A percentile compares a stretch with the other conserved stretches of the same genome.
These are phyloP conservation scores for Gymnothorax javanicus DNA, from an alignment of 2,797 vertebrate species.

Conservation along the genomic window DNA sequence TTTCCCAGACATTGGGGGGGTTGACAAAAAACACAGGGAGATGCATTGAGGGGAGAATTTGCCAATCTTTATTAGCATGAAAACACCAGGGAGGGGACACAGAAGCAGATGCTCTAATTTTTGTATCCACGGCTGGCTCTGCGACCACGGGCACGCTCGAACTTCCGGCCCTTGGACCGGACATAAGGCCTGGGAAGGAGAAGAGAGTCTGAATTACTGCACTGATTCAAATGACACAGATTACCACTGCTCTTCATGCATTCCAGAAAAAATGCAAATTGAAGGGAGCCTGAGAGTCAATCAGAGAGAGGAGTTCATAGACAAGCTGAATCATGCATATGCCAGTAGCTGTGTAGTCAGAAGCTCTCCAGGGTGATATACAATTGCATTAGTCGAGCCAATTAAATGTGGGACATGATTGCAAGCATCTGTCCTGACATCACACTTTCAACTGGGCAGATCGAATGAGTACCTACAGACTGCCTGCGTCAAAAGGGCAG, in stretches of 20 bases:
- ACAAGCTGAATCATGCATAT: not conserved
- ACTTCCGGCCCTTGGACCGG: slow-evolving; percentile 84
- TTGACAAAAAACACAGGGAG: not conserved
- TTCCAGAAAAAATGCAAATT: not conserved
- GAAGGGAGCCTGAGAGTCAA: not conserved
- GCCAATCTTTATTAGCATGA: slow-evolving; percentile 69
- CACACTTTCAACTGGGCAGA: not conserved
- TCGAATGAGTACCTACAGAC: not conserved
- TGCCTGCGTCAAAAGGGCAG: not conserved
- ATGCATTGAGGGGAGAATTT: slow-evolving; percentile 22
- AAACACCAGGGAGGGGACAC: slow-evolving; percentile 62
- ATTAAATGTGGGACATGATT: not conserved
- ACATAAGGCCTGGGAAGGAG: slow-evolving; percentile 72
- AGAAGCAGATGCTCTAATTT: slow-evolving; percentile 67
- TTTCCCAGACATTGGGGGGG: not conserved
- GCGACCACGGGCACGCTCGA: slow-evolving; percentile 82
- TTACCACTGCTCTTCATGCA: not conserved
- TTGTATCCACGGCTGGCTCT: slow-evolving; percentile 81
- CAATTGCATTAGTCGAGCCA: not conserved
- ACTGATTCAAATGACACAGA: not conserved
- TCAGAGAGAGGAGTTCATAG: not conserved
- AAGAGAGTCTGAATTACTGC: not conserved
- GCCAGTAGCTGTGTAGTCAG: not conserved
- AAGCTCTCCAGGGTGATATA: not conserved
- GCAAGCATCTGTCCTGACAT: not conserved